Conservation (phyloP, 2,797 vertebrate species). For the Scleropages formosus region DNA sequence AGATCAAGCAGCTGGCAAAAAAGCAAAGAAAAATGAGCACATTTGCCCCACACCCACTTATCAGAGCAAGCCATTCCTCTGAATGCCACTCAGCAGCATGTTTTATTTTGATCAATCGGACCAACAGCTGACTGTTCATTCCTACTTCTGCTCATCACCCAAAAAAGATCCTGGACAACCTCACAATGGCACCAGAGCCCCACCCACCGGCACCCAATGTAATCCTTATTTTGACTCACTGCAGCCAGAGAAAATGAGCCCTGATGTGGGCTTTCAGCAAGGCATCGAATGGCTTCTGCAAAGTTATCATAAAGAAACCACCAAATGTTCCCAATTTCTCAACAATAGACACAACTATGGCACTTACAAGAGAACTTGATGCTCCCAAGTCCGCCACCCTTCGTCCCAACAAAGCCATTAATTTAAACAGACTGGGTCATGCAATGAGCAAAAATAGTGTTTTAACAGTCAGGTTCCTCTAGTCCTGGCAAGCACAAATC, state of each 20-base stretch:
- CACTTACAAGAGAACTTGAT: background rate
- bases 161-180: background rate
- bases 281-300: background rate
- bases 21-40: too few relatives aligned
- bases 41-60: too few relatives aligned
- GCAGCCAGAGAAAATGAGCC: background rate
- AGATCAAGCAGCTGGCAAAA: too few relatives aligned
- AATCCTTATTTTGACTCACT: background rate
- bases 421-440: constrained; percentile 36
- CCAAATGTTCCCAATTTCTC: background rate
- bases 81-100: too few relatives aligned
- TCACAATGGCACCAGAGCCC: too few relatives aligned
- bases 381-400: background rate
- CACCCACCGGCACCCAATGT: too few relatives aligned
- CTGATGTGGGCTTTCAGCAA: background rate
- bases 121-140: background rate
- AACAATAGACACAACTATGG: background rate
- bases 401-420: background rate
- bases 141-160: background rate
- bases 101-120: constrained; percentile 14
- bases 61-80: too few relatives aligned
- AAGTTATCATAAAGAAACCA: background rate
- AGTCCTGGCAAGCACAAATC: constrained; percentile 33
- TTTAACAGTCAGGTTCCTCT: constrained; percentile 28
- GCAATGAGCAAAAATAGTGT: constrained; percentile 48